These are phyloP conservation scores for Tragopan temminckii DNA, from an alignment of 2,797 vertebrate species.

Conservation along the genomic window DNA sequence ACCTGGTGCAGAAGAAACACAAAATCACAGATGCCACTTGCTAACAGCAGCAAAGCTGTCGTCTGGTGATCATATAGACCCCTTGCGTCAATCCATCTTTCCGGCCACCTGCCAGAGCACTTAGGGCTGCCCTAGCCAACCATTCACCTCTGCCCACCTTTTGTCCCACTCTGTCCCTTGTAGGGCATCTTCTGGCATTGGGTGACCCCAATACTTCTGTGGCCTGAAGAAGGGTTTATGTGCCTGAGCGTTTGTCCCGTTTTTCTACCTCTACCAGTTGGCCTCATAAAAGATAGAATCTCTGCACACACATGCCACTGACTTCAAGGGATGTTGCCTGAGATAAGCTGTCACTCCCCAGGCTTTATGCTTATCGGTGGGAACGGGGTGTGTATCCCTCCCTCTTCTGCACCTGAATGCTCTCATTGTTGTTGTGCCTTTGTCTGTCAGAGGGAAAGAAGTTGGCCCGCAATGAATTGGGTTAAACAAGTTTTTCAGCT, in stretches of 20 bases:
- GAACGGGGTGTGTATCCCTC: conserved; percentile 58
- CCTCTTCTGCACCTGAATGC: conserved; percentile 61
- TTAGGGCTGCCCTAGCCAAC: not conserved
- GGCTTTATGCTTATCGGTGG: conserved; percentile 54
- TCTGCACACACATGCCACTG: not conserved
- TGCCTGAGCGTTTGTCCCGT: not conserved
- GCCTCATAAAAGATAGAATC: conserved; percentile 29
- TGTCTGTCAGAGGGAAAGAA: conserved; percentile 46
- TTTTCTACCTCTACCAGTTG: conserved; percentile 58
- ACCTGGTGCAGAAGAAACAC: not conserved
- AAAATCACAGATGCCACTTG: not conserved
- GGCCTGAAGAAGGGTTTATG: not conserved
- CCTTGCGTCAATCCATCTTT: not conserved
- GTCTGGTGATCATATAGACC: not conserved
- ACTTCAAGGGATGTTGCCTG: conserved; percentile 38
- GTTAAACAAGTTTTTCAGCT: conserved; percentile 69
- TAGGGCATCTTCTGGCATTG: not conserved
- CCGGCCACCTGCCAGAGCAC: not conserved
- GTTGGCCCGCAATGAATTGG: conserved; percentile 52
- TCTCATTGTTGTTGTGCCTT: conserved; percentile 60
- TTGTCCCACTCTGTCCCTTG: not conserved
- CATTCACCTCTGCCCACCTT: not conserved
- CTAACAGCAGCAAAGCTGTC: not conserved
- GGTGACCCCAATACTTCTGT: not conserved
- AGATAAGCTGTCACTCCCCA: conserved; percentile 43